Evolutionary conservation across 2,113 vertebrate genomes (phyloP).

Genomic region (Bettongia penicillata): DNA sequence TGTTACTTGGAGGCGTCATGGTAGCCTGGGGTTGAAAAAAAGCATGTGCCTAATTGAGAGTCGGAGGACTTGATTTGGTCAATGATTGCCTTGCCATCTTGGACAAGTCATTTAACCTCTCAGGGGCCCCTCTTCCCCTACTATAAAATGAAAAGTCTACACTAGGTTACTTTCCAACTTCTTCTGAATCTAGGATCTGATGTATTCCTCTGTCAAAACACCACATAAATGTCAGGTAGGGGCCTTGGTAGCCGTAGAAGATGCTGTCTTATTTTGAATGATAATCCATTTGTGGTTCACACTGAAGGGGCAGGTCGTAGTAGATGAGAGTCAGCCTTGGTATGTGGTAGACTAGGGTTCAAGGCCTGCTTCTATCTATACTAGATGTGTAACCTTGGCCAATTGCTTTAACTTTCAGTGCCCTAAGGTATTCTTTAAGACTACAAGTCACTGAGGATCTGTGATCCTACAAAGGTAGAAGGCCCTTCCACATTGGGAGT

Average conservation of each 20-base stretch:
- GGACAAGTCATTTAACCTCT: not conserved
- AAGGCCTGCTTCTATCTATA: not conserved
- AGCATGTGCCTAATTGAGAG: not conserved
- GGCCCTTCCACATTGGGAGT: not conserved
- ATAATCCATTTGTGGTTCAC: not conserved
- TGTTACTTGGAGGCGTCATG: not conserved
- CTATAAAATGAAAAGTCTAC: not conserved
- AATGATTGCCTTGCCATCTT: not conserved
- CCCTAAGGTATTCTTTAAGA: not conserved
- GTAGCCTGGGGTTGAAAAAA: too few relatives aligned
- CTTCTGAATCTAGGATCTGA: not conserved
- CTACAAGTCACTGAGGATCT: not conserved
- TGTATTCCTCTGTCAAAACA: not conserved
- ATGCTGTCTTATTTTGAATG: not conserved
- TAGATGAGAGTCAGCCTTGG: not conserved
- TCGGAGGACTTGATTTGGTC: not conserved
- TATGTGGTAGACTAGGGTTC: not conserved
- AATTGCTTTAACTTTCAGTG: not conserved
- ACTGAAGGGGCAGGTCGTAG: accelerated
- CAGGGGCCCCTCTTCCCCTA: not conserved
- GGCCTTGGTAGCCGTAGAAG: not conserved
- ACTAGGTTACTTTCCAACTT: not conserved
- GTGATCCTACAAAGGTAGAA: not conserved
- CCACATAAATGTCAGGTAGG: not conserved
- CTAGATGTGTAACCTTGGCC: not conserved